Percentiles rank a stretch among this genome's conserved stretches.
Conservation (phyloP, 1,140 invertebrate genomes). For the Vanessa tameamea region DNA sequence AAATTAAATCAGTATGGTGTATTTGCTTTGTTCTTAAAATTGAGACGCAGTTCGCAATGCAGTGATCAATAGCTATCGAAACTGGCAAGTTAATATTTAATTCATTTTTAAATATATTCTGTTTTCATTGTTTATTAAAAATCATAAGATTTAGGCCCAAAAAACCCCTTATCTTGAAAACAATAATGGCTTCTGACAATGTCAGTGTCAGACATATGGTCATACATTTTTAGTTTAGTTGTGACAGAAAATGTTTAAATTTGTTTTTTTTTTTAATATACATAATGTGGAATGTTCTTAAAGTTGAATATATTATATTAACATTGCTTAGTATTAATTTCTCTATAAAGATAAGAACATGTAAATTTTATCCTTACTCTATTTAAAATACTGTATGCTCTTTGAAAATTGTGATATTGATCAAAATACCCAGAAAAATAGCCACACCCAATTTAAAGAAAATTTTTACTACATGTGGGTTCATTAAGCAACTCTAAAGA, state of each 20-base stretch:
- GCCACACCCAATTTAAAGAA: neutral
- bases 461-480: neutral
- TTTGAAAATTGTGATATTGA: neutral
- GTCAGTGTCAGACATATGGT: slow-evolving; percentile 20
- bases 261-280: too few relatives aligned
- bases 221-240: too few relatives aligned
- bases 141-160: neutral
- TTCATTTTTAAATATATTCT: too few relatives aligned
- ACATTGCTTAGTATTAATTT: too few relatives aligned
- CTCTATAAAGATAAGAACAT: too few relatives aligned
- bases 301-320: too few relatives aligned
- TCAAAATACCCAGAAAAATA: neutral
- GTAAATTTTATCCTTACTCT: too few relatives aligned
- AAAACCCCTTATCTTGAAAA: slow-evolving; percentile 39
- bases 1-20: slow-evolving; percentile 10
- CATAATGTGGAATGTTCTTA: too few relatives aligned
- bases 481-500: too few relatives aligned
- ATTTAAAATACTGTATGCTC: too few relatives aligned
- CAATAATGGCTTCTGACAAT: slow-evolving; percentile 23
- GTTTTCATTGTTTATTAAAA: neutral
- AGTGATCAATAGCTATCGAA: neutral
- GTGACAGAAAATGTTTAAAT: too few relatives aligned
- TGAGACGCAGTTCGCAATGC: neutral
- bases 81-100: too few relatives aligned
- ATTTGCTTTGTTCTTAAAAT: neutral